A percentile compares a stretch with the other conserved stretches of the same genome.
Evolutionary conservation across 1,140 invertebrate species (phyloP).

Genomic region (Hyles euphorbiae): DNA sequence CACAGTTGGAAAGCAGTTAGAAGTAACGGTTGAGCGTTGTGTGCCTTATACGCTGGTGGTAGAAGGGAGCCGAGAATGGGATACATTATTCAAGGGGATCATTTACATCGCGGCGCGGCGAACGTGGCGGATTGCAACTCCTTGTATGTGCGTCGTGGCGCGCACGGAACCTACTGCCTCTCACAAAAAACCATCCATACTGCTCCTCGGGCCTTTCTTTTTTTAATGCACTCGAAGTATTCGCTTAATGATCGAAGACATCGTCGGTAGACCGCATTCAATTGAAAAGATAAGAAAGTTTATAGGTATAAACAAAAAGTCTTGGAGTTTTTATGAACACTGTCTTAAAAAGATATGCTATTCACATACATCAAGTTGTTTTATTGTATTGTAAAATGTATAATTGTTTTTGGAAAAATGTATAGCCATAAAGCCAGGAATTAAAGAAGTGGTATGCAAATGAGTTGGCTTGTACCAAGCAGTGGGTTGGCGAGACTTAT

Average conservation of each 20-base stretch:
- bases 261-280: conserved; percentile 31
- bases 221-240: conserved; percentile 35
- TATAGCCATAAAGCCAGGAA: too few relatives aligned
- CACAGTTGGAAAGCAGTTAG: conserved; percentile 55
- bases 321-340: neutral
- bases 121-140: conserved; percentile 59
- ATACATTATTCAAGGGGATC: conserved; percentile 73
- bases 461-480: too few relatives aligned
- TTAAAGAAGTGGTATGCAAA: too few relatives aligned
- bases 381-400: too few relatives aligned
- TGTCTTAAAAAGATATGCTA: neutral
- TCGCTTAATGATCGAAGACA: conserved; percentile 41
- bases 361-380: too few relatives aligned
- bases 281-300: conserved; percentile 31
- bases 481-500: too few relatives aligned
- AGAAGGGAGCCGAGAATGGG: conserved; percentile 61
- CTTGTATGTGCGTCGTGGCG: conserved; percentile 55
- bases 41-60: conserved; percentile 60
- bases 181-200: conserved; percentile 62
- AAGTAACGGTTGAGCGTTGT: conserved; percentile 65
- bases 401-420: too few relatives aligned
- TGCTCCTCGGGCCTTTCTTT: conserved; percentile 50
- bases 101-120: conserved; percentile 63
- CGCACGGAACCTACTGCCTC: conserved; percentile 52
- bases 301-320: conserved; percentile 3